phyloP scores from a whole-genome alignment of 1,140 invertebrate species.

The Phymorhynchus buccinoides region DNA sequence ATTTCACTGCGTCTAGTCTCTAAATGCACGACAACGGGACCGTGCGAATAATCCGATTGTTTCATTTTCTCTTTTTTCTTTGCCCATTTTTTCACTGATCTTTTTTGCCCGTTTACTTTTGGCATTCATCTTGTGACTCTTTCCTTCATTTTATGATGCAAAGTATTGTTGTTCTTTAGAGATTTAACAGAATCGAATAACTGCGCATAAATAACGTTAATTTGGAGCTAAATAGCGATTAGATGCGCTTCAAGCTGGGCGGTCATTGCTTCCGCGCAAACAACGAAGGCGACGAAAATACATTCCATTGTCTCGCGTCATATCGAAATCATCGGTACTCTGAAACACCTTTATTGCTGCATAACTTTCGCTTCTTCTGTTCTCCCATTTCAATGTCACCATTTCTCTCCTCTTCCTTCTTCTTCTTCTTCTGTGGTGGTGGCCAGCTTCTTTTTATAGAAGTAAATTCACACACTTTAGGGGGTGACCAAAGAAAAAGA shows the following conservation, averaged over 20 bases:
- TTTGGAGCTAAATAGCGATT: neutral
- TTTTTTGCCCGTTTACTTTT: neutral
- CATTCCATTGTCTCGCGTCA: conserved; percentile 10
- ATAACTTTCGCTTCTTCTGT: too few species aligned
- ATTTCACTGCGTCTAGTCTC: neutral
- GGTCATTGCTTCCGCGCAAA: conserved; percentile 6
- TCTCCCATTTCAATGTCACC: too few species aligned
- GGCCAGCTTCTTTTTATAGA: too few species aligned
- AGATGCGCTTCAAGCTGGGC: neutral
- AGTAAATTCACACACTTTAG: too few species aligned
- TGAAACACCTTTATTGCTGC: neutral
- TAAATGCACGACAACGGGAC: neutral
- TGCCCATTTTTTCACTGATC: neutral
- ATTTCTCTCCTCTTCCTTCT: neutral
- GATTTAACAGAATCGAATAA: neutral
- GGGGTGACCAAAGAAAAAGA: too few species aligned
- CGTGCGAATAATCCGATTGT: neutral
- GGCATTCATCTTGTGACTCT: neutral
- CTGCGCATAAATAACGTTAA: neutral
- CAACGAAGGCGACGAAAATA: neutral
- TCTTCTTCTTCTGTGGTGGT: neutral
- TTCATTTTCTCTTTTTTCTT: neutral
- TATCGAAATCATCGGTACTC: neutral
- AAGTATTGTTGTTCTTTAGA: neutral
- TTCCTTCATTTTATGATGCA: neutral